These are phyloP conservation scores for Portevinia maculata DNA, from an alignment of 2,888 invertebrate species.

Conservation along the genomic window DNA sequence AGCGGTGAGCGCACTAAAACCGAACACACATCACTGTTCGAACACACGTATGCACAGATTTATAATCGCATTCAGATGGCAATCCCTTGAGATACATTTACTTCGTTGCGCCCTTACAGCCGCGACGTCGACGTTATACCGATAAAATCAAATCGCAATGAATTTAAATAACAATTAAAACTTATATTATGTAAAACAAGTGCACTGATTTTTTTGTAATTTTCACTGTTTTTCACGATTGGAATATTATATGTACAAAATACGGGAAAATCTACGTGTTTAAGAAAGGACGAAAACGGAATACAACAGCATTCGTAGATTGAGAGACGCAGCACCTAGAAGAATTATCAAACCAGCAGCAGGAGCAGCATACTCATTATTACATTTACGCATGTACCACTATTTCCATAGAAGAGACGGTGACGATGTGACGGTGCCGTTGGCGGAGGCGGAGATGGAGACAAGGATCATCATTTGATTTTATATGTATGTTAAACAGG, in stretches of 20 bases:
- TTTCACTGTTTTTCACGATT: constrained; percentile 52
- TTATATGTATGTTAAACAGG: constrained; percentile 68
- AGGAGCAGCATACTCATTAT: constrained; percentile 73
- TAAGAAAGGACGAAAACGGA: constrained; percentile 77
- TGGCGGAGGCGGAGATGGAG: constrained; percentile 44
- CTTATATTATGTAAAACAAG: background rate
- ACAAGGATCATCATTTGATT: constrained; percentile 73
- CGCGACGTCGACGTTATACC: constrained; percentile 54
- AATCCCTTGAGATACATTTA: constrained; percentile 46
- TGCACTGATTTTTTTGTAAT: constrained; percentile 27
- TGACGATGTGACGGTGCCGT: constrained; percentile 57
- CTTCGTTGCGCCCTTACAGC: constrained; percentile 24
- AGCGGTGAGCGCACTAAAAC: constrained; percentile 26
- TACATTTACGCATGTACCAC: constrained; percentile 75
- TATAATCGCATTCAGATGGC: constrained; percentile 43
- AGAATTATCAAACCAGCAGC: constrained; percentile 71
- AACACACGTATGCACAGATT: constrained; percentile 37
- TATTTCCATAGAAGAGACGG: constrained; percentile 70
- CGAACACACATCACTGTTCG: constrained; percentile 40
- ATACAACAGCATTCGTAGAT: constrained; percentile 76
- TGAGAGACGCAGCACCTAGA: constrained; percentile 77
- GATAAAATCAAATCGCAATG: constrained; percentile 18
- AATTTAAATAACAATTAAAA: constrained; percentile 11
- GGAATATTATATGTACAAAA: constrained; percentile 61
- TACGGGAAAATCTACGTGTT: constrained; percentile 76